Conservation (phyloP, 2,888 invertebrate species). For the Cephus sareptanus region DNA sequence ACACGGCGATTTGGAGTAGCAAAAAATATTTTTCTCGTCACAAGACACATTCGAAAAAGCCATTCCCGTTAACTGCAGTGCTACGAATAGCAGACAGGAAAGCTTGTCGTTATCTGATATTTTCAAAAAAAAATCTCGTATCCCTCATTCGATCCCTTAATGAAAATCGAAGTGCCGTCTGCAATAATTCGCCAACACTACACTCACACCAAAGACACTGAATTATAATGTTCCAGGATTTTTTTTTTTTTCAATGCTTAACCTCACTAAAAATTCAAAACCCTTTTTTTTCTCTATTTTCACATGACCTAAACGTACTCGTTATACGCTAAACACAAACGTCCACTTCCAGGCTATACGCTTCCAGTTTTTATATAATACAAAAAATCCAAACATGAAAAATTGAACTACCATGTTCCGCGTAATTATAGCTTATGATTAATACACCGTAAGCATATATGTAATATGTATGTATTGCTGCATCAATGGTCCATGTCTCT, state of each 20-base stretch:
- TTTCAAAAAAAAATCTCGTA: background rate
- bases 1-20: background rate
- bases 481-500: slow-evolving; percentile 17
- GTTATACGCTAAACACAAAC: slow-evolving; percentile 3
- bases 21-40: background rate
- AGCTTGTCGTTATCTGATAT: background rate
- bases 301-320: background rate
- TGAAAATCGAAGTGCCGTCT: slow-evolving; percentile 2
- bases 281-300: background rate
- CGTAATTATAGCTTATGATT: background rate
- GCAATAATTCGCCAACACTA: background rate
- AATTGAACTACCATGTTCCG: slow-evolving; percentile 1
- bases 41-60: background rate
- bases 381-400: slow-evolving; percentile 10
- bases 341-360: slow-evolving; percentile 7
- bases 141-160: background rate
- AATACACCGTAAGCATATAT: slow-evolving; percentile 11
- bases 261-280: slow-evolving; percentile 3
- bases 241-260: background rate
- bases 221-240: slow-evolving; percentile 6
- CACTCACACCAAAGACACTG: slow-evolving; percentile 6
- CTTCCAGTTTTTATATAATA: slow-evolving; percentile 6
- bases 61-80: background rate
- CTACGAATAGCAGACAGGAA: background rate
- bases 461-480: slow-evolving; percentile 18